These are phyloP conservation scores for Macquaria australasica DNA, from an alignment of 2,113 vertebrate species.

Conservation along the genomic window DNA sequence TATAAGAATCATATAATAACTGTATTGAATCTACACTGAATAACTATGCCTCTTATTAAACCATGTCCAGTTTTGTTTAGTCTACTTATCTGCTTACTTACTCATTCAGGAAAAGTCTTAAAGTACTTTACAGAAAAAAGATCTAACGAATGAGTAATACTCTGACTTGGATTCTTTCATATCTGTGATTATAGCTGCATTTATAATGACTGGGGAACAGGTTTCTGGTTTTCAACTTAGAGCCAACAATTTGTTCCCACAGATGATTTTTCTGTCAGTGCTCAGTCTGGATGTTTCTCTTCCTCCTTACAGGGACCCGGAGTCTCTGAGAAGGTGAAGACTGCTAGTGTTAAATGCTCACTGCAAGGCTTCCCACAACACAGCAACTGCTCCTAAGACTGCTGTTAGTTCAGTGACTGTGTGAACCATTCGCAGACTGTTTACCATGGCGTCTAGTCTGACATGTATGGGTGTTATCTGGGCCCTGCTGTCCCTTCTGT, in stretches of 20 bases:
- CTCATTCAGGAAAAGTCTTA: neutral
- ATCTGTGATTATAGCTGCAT: neutral
- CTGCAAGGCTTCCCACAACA: conserved; percentile 48
- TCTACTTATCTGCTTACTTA: neutral
- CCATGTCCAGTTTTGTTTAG: neutral
- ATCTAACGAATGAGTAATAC: neutral
- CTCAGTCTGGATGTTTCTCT: conserved; percentile 49
- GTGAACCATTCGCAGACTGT: conserved; percentile 50
- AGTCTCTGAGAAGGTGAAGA: conserved; percentile 73
- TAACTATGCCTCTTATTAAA: neutral
- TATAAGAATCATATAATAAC: neutral
- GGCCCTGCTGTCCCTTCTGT: conserved; percentile 94
- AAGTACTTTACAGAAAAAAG: neutral
- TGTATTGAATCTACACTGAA: neutral
- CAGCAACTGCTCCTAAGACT: conserved; percentile 53
- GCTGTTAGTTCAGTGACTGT: conserved; percentile 52
- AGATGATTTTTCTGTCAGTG: conserved; percentile 20
- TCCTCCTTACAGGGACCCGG: conserved; percentile 68
- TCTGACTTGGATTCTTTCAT: neutral
- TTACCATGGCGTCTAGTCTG: conserved; percentile 93
- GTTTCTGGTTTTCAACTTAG: conserved; percentile 24
- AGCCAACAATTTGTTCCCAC: conserved; percentile 18
- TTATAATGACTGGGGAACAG: neutral
- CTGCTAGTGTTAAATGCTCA: conserved; percentile 64
- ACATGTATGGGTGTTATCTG: conserved; percentile 92